These are phyloP conservation scores for Oscheius sp. DNA, from an alignment of 2,888 invertebrate species.

Conservation along the genomic window DNA sequence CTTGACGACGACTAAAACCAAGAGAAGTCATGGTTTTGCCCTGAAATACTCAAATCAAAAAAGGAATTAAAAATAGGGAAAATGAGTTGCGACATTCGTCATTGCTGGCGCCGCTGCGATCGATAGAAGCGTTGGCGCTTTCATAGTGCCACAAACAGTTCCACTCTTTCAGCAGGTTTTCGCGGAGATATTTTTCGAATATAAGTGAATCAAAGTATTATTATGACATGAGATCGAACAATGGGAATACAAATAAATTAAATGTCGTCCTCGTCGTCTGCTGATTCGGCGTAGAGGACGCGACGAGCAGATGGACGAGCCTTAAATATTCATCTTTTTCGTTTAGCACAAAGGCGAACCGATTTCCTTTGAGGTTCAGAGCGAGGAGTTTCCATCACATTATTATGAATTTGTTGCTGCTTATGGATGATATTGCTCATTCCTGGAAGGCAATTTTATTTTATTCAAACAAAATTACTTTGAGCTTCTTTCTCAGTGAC, in stretches of 20 bases:
- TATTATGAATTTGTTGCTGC: too few relatives aligned
- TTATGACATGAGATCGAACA: neutral
- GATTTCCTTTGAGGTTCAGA: conserved; percentile 8
- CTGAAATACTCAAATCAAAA: neutral
- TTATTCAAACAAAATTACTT: conserved; percentile 11
- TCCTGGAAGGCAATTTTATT: neutral
- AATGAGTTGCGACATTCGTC: neutral
- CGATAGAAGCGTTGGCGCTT: neutral
- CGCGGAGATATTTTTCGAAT: neutral
- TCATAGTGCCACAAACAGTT: neutral
- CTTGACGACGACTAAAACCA: conserved; percentile 12
- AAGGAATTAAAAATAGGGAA: neutral
- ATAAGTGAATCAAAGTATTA: neutral
- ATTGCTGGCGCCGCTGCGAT: neutral
- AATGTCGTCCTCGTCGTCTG: conserved; percentile 17
- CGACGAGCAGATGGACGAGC: conserved; percentile 14
- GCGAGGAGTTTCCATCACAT: neutral
- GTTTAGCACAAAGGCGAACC: neutral
- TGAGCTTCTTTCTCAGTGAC: conserved; percentile 57
- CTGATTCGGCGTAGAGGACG: conserved; percentile 20
- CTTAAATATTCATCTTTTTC: neutral
- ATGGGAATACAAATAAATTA: neutral
- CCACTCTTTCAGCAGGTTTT: conserved; percentile 8
- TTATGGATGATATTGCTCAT: neutral
- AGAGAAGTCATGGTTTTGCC: conserved; percentile 6